Evolutionary conservation across 2,113 vertebrate species (phyloP).

Genomic region (Pelobates fuscus): DNA sequence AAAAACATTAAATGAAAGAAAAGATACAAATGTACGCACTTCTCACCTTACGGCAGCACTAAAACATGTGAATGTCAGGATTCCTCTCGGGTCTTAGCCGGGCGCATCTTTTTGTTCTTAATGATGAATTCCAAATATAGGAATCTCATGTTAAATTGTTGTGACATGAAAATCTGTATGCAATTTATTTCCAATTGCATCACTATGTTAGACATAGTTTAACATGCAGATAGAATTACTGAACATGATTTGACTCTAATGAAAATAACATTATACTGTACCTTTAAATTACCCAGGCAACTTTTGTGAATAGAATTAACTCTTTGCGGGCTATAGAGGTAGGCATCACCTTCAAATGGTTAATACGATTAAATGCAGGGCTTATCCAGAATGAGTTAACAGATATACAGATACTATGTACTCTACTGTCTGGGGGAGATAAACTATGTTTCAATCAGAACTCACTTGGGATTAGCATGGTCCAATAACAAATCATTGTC

Average conservation of each 20-base stretch:
- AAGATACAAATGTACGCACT: too few species aligned
- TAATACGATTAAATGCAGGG: too few species aligned
- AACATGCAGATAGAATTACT: background rate
- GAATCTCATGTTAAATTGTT: background rate
- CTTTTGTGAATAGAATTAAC: too few species aligned
- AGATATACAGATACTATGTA: too few species aligned
- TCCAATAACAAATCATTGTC: too few species aligned
- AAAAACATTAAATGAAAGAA: too few species aligned
- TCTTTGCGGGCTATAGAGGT: background rate
- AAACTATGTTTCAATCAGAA: too few species aligned
- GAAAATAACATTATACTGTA: too few species aligned
- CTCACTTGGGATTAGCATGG: too few species aligned
- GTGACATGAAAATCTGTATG: conserved; percentile 17
- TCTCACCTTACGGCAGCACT: background rate
- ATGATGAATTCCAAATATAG: background rate
- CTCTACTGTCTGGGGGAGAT: too few species aligned
- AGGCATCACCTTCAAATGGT: background rate
- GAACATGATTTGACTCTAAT: background rate
- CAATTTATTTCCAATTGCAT: conserved; percentile 9
- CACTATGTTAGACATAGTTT: background rate
- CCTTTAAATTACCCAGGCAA: too few species aligned
- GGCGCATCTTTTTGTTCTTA: background rate
- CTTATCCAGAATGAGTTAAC: background rate
- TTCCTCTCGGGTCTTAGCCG: background rate
- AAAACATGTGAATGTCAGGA: background rate